Conservation (phyloP, 2,888 invertebrate species). For the Phaedon cochleariae region DNA sequence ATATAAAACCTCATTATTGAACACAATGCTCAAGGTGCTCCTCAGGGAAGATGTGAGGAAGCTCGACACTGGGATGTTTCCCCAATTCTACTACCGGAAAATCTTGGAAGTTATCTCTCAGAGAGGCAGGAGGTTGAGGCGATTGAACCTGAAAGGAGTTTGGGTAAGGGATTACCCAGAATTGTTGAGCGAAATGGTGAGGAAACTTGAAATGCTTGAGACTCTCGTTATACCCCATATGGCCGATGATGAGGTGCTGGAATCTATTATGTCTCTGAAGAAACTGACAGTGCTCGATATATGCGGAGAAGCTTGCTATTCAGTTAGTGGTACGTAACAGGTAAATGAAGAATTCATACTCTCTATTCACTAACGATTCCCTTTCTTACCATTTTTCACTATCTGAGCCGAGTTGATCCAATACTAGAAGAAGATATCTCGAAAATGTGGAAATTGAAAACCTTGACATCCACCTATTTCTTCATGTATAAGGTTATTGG, state of each 20-base stretch:
- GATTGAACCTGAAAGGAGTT: conserved; percentile 75
- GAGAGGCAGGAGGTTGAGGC: conserved; percentile 70
- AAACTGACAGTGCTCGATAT: conserved; percentile 71
- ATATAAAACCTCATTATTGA: too few species aligned
- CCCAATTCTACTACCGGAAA: conserved; percentile 75
- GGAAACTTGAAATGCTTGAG: conserved; percentile 68
- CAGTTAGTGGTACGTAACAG: conserved; percentile 7
- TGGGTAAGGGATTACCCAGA: conserved; percentile 76
- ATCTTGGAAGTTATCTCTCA: conserved; percentile 72
- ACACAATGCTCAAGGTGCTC: too few species aligned
- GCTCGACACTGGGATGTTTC: conserved; percentile 74
- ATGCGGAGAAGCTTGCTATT: conserved; percentile 73
- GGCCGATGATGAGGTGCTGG: conserved; percentile 74
- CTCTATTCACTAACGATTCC: too few species aligned
- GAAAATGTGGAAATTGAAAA: too few species aligned
- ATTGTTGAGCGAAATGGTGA: conserved; percentile 69
- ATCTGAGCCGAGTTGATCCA: too few species aligned
- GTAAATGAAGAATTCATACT: not conserved
- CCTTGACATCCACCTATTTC: too few species aligned
- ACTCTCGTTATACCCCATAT: conserved; percentile 75
- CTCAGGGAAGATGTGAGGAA: conserved; percentile 73
- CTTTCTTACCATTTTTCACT: too few species aligned
- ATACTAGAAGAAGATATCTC: too few species aligned
- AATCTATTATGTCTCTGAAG: conserved; percentile 67
- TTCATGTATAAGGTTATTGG: too few species aligned